phyloP scores from a whole-genome alignment of 2,797 vertebrate species.

The Onychomys arenicola region DNA sequence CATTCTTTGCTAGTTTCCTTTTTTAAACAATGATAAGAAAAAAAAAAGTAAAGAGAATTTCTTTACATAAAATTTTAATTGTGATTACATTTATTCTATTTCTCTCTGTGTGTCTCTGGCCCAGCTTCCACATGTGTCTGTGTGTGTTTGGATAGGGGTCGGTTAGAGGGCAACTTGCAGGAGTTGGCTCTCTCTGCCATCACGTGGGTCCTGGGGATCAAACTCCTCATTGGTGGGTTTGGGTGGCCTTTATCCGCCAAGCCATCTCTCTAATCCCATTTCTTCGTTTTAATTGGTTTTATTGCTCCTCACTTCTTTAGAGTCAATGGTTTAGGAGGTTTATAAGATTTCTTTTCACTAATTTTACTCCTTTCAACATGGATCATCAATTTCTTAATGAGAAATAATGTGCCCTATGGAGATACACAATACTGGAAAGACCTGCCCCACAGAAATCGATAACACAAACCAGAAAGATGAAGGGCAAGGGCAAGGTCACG shows the following conservation, averaged over 20 bases:
- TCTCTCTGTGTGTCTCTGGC: neutral
- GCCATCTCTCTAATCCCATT: neutral
- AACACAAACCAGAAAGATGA: neutral
- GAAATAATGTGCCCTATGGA: neutral
- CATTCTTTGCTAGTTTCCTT: neutral
- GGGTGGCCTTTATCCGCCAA: neutral
- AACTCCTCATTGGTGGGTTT: neutral
- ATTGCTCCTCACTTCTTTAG: neutral
- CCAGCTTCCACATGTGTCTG: neutral
- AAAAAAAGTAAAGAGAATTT: neutral
- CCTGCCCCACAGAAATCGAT: neutral
- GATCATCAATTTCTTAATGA: neutral
- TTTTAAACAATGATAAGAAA: neutral
- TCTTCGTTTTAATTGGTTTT: neutral
- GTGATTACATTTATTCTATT: neutral
- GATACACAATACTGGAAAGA: neutral
- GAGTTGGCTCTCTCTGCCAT: neutral
- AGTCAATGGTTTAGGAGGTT: neutral
- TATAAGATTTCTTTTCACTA: constrained; percentile 14
- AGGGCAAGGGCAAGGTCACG: neutral
- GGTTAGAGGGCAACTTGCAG: neutral
- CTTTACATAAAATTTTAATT: neutral
- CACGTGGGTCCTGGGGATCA: neutral
- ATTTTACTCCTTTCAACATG: neutral
- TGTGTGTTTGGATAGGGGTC: neutral